phyloP scores from a whole-genome alignment of 2,888 invertebrate species.

The Crossocerus cetratus region DNA sequence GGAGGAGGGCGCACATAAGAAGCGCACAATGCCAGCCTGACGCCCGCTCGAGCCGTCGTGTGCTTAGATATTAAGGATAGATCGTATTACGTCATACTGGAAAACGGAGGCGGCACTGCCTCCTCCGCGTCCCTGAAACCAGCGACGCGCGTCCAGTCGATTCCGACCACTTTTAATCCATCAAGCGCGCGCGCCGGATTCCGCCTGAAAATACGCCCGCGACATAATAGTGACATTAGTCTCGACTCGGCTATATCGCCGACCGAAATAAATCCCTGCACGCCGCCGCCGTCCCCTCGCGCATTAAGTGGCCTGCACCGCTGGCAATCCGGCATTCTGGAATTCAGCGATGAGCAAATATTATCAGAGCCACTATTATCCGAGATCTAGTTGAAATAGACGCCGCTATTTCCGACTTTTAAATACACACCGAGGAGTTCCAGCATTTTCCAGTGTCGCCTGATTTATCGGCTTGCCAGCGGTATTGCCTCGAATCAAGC shows the following conservation, averaged over 20 bases:
- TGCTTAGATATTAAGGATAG: not conserved
- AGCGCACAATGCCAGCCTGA: not conserved
- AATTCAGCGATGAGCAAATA: constrained; percentile 33
- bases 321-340: constrained; percentile 19
- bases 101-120: not conserved
- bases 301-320: constrained; percentile 10
- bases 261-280: constrained; percentile 36
- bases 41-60: not conserved
- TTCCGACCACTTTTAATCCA: constrained; percentile 16
- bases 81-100: not conserved
- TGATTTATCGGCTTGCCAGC: not conserved
- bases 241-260: constrained; percentile 18
- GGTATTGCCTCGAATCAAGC: not conserved
- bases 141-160: constrained; percentile 19
- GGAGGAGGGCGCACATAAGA: not conserved
- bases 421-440: not conserved
- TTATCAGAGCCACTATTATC: constrained; percentile 8
- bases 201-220: constrained; percentile 10
- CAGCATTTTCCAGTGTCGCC: not conserved
- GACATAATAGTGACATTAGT: constrained; percentile 29
- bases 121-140: not conserved
- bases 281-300: no score
- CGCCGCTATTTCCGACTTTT: not conserved
- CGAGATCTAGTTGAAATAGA: constrained; percentile 1
- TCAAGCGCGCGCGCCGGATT: not conserved